A percentile compares a stretch with the other conserved stretches of the same genome.
Evolutionary conservation across 1,140 invertebrate species (phyloP).

Genomic region (Harpegnathos saltator): DNA sequence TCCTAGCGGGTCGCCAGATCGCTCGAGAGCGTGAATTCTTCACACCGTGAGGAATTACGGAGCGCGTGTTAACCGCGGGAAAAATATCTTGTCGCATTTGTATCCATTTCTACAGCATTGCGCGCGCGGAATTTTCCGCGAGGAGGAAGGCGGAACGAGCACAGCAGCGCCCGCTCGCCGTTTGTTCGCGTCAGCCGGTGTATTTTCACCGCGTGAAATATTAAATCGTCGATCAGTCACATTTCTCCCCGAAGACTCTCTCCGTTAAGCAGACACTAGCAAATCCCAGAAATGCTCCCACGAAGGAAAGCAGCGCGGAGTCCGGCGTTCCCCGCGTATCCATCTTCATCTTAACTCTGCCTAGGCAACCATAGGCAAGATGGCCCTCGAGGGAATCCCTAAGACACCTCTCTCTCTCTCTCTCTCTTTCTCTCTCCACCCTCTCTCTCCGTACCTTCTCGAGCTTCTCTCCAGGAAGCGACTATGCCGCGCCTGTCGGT

Average conservation of each 20-base stretch:
- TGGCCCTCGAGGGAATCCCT: constrained; percentile 23
- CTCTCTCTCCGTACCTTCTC: too few relatives aligned
- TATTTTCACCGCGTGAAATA: constrained; percentile 29
- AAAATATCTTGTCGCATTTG: too few relatives aligned
- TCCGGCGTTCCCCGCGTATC: constrained; percentile 35
- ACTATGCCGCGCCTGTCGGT: constrained; percentile 65
- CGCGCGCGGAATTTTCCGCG: too few relatives aligned
- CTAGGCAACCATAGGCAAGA: constrained; percentile 30
- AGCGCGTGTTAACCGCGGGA: too few relatives aligned
- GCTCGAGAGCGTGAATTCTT: too few relatives aligned
- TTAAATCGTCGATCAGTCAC: constrained; percentile 50
- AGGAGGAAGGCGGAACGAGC: too few relatives aligned
- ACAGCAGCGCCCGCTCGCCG: background rate
- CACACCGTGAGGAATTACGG: too few relatives aligned
- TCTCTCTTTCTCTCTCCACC: background rate
- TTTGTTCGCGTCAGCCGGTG: background rate
- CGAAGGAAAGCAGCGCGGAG: constrained; percentile 16
- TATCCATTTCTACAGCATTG: too few relatives aligned
- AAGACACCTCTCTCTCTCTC: background rate
- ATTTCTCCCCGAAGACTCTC: constrained; percentile 30
- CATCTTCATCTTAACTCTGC: constrained; percentile 51
- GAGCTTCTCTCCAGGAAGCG: constrained; percentile 68
- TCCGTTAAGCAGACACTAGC: constrained; percentile 47
- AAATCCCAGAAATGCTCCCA: constrained; percentile 49
- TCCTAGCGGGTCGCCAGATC: too few relatives aligned